phyloP scores from a whole-genome alignment of 2,797 vertebrate genomes.

The Phoebastria nigripes region DNA sequence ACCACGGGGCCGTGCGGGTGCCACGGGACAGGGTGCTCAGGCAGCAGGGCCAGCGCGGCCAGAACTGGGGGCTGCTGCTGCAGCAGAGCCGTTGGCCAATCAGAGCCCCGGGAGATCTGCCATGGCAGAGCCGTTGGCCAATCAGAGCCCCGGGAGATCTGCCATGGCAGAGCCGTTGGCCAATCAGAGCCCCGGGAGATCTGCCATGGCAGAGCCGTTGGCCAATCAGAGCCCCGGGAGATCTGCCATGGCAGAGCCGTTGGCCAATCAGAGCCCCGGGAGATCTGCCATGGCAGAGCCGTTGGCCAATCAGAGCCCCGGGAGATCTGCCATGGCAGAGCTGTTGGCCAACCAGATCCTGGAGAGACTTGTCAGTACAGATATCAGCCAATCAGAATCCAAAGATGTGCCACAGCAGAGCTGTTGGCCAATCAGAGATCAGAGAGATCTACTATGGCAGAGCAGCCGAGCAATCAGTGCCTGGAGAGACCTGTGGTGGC shows the following conservation, averaged over 20 bases:
- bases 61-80: background rate
- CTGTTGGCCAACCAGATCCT: background rate
- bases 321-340: background rate
- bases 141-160: background rate
- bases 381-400: background rate
- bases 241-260: background rate
- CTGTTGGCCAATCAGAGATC: background rate
- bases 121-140: fast-evolving
- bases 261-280: fast-evolving
- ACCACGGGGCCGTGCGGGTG: fast-evolving
- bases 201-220: background rate
- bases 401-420: background rate
- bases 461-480: background rate
- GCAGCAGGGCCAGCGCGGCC: fast-evolving
- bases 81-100: background rate
- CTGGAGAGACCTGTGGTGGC: background rate
- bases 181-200: too few species aligned
- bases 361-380: background rate
- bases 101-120: fast-evolving
- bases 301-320: fast-evolving
- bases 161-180: background rate
- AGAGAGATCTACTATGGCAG: background rate
- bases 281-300: background rate
- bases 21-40: background rate
- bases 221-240: background rate